A percentile compares a stretch with the other conserved stretches of the same genome.
phyloP scores from a whole-genome alignment of 1,140 invertebrate genomes.

The Lordiphosa collinella region DNA sequence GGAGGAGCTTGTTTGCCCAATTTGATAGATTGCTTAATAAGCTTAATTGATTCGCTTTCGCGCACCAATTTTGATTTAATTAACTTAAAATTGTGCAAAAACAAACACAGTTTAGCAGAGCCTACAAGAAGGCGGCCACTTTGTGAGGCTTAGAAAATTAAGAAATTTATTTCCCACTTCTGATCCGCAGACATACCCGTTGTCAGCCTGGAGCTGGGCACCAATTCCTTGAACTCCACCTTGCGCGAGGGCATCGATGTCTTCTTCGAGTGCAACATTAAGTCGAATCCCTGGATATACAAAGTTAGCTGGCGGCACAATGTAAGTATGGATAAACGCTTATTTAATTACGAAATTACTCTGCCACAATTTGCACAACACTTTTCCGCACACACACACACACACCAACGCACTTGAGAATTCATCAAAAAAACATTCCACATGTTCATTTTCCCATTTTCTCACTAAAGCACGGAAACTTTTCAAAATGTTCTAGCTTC shows the following conservation, averaged over 20 bases:
- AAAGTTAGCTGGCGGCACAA: slow-evolving; percentile 92
- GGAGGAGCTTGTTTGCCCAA: slow-evolving; percentile 52
- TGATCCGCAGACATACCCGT: slow-evolving; percentile 88
- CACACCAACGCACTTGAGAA: background rate
- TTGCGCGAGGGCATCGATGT: slow-evolving; percentile 93
- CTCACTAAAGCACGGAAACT: background rate
- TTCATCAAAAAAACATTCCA: background rate
- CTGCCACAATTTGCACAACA: background rate
- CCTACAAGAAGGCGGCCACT: slow-evolving; percentile 44
- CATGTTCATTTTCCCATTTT: slow-evolving; percentile 3
- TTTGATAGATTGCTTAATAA: slow-evolving; percentile 78
- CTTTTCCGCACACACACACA: too few species aligned
- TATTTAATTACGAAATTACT: too few species aligned
- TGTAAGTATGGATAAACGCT: slow-evolving; percentile 87
- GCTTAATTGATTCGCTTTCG: slow-evolving; percentile 75
- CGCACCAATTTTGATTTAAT: slow-evolving; percentile 69
- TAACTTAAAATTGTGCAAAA: slow-evolving; percentile 56
- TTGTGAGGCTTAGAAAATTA: slow-evolving; percentile 72
- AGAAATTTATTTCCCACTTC: too few species aligned
- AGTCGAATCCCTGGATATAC: slow-evolving; percentile 92
- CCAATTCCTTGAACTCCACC: slow-evolving; percentile 87
- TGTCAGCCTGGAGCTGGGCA: slow-evolving; percentile 88
- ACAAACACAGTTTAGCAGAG: slow-evolving; percentile 14
- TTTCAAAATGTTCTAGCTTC: too few species aligned
- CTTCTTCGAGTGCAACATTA: slow-evolving; percentile 94